Conservation (phyloP, 2,113 vertebrate genomes). For the Ammodytes marinus region DNA sequence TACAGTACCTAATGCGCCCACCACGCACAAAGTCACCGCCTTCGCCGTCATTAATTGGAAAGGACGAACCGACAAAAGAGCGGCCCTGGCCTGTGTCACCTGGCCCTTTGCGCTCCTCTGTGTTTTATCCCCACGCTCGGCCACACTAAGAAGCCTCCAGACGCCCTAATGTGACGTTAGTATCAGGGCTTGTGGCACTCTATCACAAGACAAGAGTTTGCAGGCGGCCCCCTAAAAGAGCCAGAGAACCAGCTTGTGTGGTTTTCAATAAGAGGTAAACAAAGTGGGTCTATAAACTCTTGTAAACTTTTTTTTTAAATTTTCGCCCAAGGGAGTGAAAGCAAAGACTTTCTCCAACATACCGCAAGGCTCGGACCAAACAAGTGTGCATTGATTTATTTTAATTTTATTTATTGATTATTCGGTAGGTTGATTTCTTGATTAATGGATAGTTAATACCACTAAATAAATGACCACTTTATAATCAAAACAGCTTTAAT, state of each 20-base stretch:
- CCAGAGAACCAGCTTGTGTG: not conserved
- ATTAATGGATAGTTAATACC: not conserved
- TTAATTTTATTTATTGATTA: not conserved
- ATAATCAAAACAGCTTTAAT: no score
- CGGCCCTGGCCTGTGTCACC: slow-evolving; percentile 62
- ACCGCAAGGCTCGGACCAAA: not conserved
- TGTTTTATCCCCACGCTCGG: slow-evolving; percentile 36
- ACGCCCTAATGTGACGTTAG: slow-evolving; percentile 47
- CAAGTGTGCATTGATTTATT: not conserved
- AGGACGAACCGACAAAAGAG: slow-evolving; percentile 65
- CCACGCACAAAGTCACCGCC: slow-evolving; percentile 47
- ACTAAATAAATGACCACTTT: no score
- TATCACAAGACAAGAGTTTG: slow-evolving; percentile 20
- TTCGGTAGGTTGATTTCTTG: not conserved
- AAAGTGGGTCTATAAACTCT: not conserved
- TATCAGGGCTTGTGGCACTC: slow-evolving; percentile 1
- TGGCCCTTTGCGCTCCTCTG: slow-evolving; percentile 44
- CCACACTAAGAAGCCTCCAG: slow-evolving; percentile 31
- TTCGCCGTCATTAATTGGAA: slow-evolving; percentile 55
- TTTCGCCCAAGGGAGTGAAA: not conserved
- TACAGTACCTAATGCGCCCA: slow-evolving; percentile 42
- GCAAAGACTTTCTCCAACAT: not conserved
- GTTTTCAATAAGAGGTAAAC: slow-evolving; percentile 14
- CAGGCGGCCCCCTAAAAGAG: slow-evolving; percentile 22
- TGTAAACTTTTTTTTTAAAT: not conserved